Evolutionary conservation across 2,888 invertebrate genomes (phyloP), one percentile per base, ranked within the genome.

Genomic region (Rhodophaea formosa): DNA sequence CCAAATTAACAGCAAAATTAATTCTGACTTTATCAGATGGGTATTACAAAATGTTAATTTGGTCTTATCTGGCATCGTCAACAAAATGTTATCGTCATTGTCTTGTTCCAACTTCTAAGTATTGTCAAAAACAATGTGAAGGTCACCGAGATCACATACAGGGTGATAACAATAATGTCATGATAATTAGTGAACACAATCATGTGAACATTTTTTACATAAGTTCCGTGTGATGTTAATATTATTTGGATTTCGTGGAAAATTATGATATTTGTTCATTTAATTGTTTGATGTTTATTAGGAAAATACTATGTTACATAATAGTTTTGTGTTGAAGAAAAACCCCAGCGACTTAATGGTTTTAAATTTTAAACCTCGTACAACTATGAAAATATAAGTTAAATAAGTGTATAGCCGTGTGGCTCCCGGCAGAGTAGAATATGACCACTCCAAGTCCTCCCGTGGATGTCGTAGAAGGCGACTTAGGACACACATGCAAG

Each of bases 121-220:
- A 43, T 53, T 51, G 51, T 51, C 51, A 53, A 43, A 42, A 53
- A 53, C 43, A 43, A 54, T 30, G 44, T 23, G 30, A 32, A 44
- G 30, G 44, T 30, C 15, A 45, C 54, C 10, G 12, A 51, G 51
- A 51, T 51, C 51, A 35, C 17, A 51, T 51, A 16, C 42, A 46
- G 43, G 54, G 32, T 56, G 60, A 59, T 58, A 59, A 46, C n/a
- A 61, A 53, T 61, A 62, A 60, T 64, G 64, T 64, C 64, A 62
- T 61, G 39, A 29, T 58, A 58, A 32, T 54, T 49, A 54, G 58
- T 30, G n/a, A 53, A 53, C 42, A 64, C 62, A 64, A 64, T 62
- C 17, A 59, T 64, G 62, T 53, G 62, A 62, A 59, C 29, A 45
- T 55, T 59, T 59, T 64, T 62, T 62, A 39, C 32, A 15, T 6